phyloP scores from a whole-genome alignment of 2,888 invertebrate genomes.

The Lepidochitona cinerea region DNA sequence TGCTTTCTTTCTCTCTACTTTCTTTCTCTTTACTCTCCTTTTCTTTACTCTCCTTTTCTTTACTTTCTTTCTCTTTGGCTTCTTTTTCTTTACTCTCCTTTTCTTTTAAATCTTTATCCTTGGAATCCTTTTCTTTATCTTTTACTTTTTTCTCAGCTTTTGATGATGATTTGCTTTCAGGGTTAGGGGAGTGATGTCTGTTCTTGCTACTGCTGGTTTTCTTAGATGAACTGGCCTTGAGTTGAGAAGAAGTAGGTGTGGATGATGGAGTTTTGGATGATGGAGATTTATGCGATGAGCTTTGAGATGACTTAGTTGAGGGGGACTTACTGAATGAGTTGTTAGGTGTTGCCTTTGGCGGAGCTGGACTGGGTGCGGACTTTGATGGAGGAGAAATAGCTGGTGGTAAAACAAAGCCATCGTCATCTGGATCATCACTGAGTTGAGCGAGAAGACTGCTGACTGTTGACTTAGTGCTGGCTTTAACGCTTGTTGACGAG shows the following conservation, averaged over 20 bases:
- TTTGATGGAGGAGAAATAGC: conserved; percentile 12
- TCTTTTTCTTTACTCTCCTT: conserved; percentile 13
- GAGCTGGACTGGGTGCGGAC: conserved; percentile 12
- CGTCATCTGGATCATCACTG: conserved; percentile 17
- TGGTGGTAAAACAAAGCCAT: conserved; percentile 12
- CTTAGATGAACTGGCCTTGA: neutral
- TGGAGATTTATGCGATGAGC: neutral
- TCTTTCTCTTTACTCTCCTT: neutral
- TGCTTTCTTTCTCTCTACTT: neutral
- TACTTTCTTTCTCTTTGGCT: neutral
- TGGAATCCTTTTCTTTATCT: conserved; percentile 10
- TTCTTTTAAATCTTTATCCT: neutral
- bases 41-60: neutral
- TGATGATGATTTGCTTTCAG: neutral
- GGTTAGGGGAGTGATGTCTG: neutral
- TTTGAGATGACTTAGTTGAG: neutral
- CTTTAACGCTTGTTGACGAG: neutral
- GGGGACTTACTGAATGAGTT: neutral
- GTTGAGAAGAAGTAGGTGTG: neutral
- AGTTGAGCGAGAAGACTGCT: conserved; percentile 15
- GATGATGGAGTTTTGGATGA: neutral
- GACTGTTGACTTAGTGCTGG: neutral
- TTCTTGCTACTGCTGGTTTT: neutral
- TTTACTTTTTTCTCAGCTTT: neutral
- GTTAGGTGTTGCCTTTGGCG: neutral